Evolutionary conservation across 2,113 vertebrate genomes (phyloP), one percentile per base, ranked within the genome.

Genomic region (Heterotis niloticus): DNA sequence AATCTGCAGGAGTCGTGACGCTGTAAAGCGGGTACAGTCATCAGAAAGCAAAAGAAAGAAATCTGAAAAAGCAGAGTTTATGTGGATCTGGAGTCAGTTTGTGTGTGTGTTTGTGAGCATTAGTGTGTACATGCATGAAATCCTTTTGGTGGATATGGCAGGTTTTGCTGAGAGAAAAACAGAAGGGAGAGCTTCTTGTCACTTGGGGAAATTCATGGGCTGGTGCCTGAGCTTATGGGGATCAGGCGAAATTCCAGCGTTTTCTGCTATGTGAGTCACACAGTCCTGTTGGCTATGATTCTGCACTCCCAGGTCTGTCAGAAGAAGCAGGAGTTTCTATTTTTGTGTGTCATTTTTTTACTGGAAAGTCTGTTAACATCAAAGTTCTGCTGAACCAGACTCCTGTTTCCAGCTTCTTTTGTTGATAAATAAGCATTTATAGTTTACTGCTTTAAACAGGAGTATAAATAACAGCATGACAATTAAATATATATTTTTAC

Each of bases 161-260:
- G 59, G 10, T 17, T 44, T 44, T 44, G 34, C 34, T 7, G 34
- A 44, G 34, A 7, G 3, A 44, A 17, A 2, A 62, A 10, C 59
- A 17, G 59, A 17, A 62, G 13, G 59, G 7, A 24, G 24, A 5
- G 13, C 67, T 10, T 34, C 4, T 44, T 68, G 52, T 28, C 64
- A 17, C 64, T 59, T 72, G 52, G 51, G 75, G 59, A 80, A 83
- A 62, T 11, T 62, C 20, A 17, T 20, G 59, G 20, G 59, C 59
- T 17, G 59, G 1, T 4, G 59, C 14, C 59, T 17, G 59, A 62
- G 59, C 59, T 62, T 62, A 62, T 62, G 59, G 59, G 59, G 59
- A 62, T 62, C 3, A 62, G 59, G 59, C 11, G 59, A 62, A 62
- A 17, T 62, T 62, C 59, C 59, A 44, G 34, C 2, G 7, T 44